Base-by-base conservation (phyloP, 2,888 invertebrate genomes). In the Tyria jacobaeae region DNA sequence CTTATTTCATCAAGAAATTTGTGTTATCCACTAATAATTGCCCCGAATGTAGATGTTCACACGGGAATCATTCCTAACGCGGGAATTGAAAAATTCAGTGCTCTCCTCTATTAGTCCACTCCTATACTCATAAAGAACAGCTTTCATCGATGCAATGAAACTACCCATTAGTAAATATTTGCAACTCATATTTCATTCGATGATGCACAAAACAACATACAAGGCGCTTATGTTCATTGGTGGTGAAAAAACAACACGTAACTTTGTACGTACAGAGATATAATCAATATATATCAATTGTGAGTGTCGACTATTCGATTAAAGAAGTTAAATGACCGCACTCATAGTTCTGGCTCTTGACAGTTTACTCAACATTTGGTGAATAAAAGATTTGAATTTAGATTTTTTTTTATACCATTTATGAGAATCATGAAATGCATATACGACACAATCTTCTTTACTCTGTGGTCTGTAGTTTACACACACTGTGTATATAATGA, bases 211-310 rank as follows among this genome's bases (percentile, higher is more conserved):
- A 58, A 37, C n/a, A 48, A n/a, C 34, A 58, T 52, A 15, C 14
- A 21, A 52, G 47, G 21, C 12, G 12, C 5, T 35, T 9, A 14
- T 47, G 12, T 31, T 53, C 17, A n/a, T 51, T 21, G 17, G 12
- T 25, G 24, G 34, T 14, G 17, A 24, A 47, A 54, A 57, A 57
- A 57, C 37, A 56, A 34, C 56, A 57, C 41, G 34, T 53, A 48
- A 52, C 27, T 35, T 27, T 35, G 17, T 39, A 52, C 25, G 50
- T 51, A 50, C 56, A 61, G 31, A 25, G 44, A 52, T 57, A n/a
- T n/a, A 48, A 61, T 57, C 51, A 47, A 7, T 24, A 52, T 52
- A 44, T 50, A 37, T 53, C 57, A 52, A 51, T 57, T 57, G 27
- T 27, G 3, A 27, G n/a, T 57, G 35, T 27, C 48, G 57, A 9